Conservation (phyloP, 2,797 vertebrate species). For the Pantherophis vulpinus region DNA sequence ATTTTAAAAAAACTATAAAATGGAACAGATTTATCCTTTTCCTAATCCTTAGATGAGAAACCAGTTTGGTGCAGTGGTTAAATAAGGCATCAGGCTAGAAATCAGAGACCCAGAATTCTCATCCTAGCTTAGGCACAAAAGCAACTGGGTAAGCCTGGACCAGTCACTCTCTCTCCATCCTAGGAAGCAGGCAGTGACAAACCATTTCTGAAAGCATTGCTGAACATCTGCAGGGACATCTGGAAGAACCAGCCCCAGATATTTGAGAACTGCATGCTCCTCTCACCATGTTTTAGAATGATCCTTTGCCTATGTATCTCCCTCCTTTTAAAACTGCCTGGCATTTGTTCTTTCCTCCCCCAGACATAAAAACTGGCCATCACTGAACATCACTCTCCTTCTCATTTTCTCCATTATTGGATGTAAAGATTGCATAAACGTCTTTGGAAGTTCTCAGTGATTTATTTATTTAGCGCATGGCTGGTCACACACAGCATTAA, state of each 20-base stretch:
- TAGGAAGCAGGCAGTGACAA: not conserved
- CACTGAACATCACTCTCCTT: not conserved
- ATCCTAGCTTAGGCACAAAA: not conserved
- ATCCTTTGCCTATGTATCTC: not conserved
- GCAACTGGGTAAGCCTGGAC: not conserved
- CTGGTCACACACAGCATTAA: too few species aligned
- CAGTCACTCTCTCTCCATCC: not conserved
- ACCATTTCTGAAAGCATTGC: not conserved
- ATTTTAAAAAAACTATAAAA: not conserved
- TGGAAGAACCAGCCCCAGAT: not conserved
- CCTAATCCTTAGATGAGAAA: not conserved
- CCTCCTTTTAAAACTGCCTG: not conserved
- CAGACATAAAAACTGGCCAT: not conserved
- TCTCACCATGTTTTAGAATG: not conserved
- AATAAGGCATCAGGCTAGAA: not conserved
- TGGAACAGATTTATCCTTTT: not conserved
- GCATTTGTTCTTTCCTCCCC: not conserved
- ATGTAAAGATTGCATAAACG: not conserved
- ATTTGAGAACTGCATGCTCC: not conserved
- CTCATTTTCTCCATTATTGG: not conserved
- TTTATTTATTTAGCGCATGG: too few species aligned
- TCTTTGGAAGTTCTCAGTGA: not conserved
- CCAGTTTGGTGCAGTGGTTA: not conserved
- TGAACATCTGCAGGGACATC: not conserved
- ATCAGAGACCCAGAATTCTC: not conserved